These are phyloP conservation scores for Cephus rjabovi DNA, from an alignment of 2,888 invertebrate genomes.

Conservation along the genomic window DNA sequence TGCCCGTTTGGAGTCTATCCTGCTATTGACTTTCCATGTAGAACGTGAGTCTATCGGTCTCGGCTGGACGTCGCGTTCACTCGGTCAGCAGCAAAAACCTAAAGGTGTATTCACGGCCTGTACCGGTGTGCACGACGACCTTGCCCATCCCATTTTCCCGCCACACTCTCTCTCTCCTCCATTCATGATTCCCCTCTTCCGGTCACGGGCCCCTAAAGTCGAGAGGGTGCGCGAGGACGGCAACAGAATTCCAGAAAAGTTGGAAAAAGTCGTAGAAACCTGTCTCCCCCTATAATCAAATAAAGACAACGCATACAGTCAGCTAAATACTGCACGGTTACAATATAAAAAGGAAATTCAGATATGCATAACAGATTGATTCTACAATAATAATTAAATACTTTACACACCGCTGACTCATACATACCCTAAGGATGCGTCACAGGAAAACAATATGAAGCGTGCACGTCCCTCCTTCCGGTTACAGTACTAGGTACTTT, in stretches of 20 bases:
- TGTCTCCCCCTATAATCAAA: not conserved
- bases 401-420: not conserved
- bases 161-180: not conserved
- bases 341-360: not conserved
- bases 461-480: conserved; percentile 12
- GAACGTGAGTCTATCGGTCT: not conserved
- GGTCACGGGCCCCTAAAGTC: not conserved
- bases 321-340: not conserved
- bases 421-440: not conserved
- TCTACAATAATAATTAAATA: not conserved
- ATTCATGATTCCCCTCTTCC: not conserved
- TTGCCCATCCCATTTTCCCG: not conserved
- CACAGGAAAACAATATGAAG: conserved; percentile 14
- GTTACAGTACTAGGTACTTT: conserved; percentile 18
- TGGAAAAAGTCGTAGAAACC: not conserved
- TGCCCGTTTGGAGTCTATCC: not conserved
- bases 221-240: not conserved
- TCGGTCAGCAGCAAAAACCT: not conserved
- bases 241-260: not conserved
- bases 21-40: not conserved
- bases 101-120: not conserved
- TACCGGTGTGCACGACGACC: not conserved
- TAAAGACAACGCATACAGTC: not conserved
- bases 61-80: not conserved
- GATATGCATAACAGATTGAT: not conserved